Evolutionary conservation across 2,113 vertebrate species (phyloP), one percentile per base, ranked within the genome.

Genomic region (Neopipo cinnamomea): DNA sequence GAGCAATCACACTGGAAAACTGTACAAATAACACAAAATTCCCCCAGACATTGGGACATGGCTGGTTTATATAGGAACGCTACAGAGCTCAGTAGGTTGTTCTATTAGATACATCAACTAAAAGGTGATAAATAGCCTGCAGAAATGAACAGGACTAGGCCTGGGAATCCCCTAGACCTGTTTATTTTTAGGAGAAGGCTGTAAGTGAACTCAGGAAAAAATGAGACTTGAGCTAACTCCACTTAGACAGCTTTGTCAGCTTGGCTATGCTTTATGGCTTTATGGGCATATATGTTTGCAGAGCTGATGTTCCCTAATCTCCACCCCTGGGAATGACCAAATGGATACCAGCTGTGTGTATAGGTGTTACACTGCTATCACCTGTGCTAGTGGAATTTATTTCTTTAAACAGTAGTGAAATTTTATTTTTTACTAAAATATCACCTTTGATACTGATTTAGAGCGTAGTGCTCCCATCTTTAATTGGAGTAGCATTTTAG

Each of bases 341-440:
- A 74, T 66, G 81, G 75, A 56, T 41, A 61, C 25, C 96, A 96
- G 78, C 91, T 96, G 94, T 59, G 37, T 50, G 53, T 37, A 12
- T 31, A 21, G 42, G 20, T 70, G 28, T 62, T 44, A 30, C 41
- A 37, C 39, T 80, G 63, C 62, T 86, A 11, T 76, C 42, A 22
- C 25, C 3, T 1, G 6, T 22, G 24, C 28, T n/a, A 22, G 13
- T 37, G 47, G 22, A 23, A 14, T 52, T 89, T 24, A 31, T 70
- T 72, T 88, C 24, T 83, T 82, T 53, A 14, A 66, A 35, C 2
- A 41, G 11, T 33, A 37, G 35, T 8, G 5, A 13, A 9, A 11
- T 14, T 56, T 49, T 49, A 1, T 23, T 12, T 33, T 82, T 76
- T 56, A 42, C 21, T 30, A 21, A 67, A 68, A 52, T 33, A 46